A percentile compares a stretch with the other conserved stretches of the same genome.
phyloP scores from a whole-genome alignment of 2,797 vertebrate genomes.

The Sebastes taczanowskii region DNA sequence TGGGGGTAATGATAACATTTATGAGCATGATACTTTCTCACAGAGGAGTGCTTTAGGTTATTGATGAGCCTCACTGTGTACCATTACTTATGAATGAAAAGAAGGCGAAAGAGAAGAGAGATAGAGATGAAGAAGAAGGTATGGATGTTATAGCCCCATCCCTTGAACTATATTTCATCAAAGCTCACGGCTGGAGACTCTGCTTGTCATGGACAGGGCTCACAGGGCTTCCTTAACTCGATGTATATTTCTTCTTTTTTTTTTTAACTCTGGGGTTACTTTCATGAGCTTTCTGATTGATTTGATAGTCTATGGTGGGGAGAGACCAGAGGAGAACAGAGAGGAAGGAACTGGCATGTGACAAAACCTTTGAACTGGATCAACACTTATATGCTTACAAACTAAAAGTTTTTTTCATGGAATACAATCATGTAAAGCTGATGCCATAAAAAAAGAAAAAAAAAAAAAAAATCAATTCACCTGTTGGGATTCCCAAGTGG shows the following conservation, averaged over 20 bases:
- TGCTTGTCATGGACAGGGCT: conserved; percentile 48
- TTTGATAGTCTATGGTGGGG: conserved; percentile 7
- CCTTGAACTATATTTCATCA: conserved; percentile 82
- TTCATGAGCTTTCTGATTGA: conserved; percentile 38
- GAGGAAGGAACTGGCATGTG: neutral
- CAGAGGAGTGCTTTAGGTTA: conserved; percentile 72
- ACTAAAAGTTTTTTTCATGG: neutral
- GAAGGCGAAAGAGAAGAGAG: conserved; percentile 53
- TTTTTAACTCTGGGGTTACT: conserved; percentile 15
- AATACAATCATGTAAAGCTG: neutral
- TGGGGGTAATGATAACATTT: conserved; percentile 79
- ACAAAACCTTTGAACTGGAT: neutral
- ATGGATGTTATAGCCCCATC: conserved; percentile 68
- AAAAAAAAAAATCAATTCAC: neutral
- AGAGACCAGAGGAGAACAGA: neutral
- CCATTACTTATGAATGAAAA: conserved; percentile 83
- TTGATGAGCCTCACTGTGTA: conserved; percentile 79
- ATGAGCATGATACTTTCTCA: conserved; percentile 74
- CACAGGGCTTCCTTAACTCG: conserved; percentile 38
- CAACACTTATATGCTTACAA: neutral
- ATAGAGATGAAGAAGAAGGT: conserved; percentile 70
- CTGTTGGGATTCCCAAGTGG: conserved; percentile 2
- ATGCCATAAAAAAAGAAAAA: neutral
- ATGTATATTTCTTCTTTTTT: conserved; percentile 17
- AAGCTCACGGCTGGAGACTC: conserved; percentile 65